phyloP scores from a whole-genome alignment of 1,140 invertebrate genomes.

The Drosophila biarmipes region DNA sequence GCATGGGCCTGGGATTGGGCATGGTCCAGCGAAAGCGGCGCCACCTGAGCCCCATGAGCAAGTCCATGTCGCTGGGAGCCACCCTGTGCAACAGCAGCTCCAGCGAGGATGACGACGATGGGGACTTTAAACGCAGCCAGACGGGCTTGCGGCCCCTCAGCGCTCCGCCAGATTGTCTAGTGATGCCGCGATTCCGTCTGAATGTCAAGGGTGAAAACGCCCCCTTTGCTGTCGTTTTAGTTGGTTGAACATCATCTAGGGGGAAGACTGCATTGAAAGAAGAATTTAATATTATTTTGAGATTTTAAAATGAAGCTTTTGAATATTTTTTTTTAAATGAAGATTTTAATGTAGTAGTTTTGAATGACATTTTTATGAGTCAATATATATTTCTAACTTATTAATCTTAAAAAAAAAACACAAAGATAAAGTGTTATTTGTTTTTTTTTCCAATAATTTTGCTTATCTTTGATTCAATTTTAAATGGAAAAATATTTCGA shows the following conservation, averaged over 20 bases:
- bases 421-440: no score
- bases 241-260: constrained; percentile 1
- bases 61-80: constrained; percentile 65
- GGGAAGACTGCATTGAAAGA: constrained; percentile 1
- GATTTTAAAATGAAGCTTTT: no score
- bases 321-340: no score
- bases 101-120: constrained; percentile 58
- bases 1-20: background rate
- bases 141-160: constrained; percentile 55
- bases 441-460: no score
- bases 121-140: constrained; percentile 23
- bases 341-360: no score
- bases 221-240: constrained; percentile 13
- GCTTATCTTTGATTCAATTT: no score
- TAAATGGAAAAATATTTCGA: no score
- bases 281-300: background rate
- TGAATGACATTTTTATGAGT: background rate
- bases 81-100: constrained; percentile 50
- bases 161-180: constrained; percentile 66
- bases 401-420: no score
- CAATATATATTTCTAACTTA: background rate
- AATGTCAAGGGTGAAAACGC: constrained; percentile 73
- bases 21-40: constrained; percentile 26
- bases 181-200: constrained; percentile 56
- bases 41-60: constrained; percentile 52